These are phyloP conservation scores for Lanistes nyassanus DNA, from an alignment of 1,140 invertebrate genomes.

Conservation along the genomic window DNA sequence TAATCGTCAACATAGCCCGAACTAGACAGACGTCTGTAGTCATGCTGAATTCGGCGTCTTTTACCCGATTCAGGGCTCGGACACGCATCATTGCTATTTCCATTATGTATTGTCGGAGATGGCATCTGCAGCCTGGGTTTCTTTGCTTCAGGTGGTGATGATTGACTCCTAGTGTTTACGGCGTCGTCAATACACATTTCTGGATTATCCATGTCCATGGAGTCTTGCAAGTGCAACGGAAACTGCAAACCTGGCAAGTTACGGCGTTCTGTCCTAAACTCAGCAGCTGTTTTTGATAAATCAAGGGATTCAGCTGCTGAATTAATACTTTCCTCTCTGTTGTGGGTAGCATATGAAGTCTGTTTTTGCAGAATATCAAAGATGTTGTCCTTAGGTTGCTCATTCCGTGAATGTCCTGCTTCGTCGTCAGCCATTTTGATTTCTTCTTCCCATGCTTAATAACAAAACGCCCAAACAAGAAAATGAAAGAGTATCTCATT, in stretches of 20 bases:
- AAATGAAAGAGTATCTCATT: conserved; percentile 37
- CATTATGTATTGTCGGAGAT: conserved; percentile 17
- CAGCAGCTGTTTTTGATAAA: conserved; percentile 28
- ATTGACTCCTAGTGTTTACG: conserved; percentile 4
- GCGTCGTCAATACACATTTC: not conserved
- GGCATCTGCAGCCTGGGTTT: conserved; percentile 40
- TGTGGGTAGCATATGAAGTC: conserved; percentile 30
- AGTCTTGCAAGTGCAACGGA: conserved; percentile 11
- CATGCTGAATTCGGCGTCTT: conserved; percentile 56
- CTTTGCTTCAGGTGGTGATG: conserved; percentile 40
- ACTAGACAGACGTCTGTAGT: conserved; percentile 61
- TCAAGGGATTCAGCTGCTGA: conserved; percentile 52
- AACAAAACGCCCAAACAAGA: not conserved
- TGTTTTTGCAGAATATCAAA: conserved; percentile 52
- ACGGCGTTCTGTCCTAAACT: conserved; percentile 55
- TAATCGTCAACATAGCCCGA: conserved; percentile 64
- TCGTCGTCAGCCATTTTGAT: conserved; percentile 71
- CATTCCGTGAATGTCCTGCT: conserved; percentile 27
- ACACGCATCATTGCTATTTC: conserved; percentile 36
- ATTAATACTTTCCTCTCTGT: conserved; percentile 26
- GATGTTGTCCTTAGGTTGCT: conserved; percentile 46
- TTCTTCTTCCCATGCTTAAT: conserved; percentile 44
- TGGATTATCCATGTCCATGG: conserved; percentile 5
- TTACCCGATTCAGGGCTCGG: conserved; percentile 57
- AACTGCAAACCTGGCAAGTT: conserved; percentile 63